Conservation (phyloP, 2,888 invertebrate species). For the Eucera pruinosa region DNA sequence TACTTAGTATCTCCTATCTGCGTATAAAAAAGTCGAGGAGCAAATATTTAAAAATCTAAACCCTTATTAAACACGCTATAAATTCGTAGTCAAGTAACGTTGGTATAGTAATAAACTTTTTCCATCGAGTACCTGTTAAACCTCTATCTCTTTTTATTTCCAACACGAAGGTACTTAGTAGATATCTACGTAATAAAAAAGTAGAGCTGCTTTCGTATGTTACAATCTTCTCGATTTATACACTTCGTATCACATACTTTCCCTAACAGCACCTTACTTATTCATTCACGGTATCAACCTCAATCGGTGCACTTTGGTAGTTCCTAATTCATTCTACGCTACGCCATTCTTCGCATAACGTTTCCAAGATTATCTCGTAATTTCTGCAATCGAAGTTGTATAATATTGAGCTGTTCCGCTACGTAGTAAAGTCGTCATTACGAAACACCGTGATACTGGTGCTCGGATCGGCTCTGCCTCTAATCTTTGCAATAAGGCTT, state of each 20-base stretch:
- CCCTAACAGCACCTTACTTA: neutral
- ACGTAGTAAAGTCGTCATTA: constrained; percentile 14
- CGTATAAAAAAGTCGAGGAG: too few species aligned
- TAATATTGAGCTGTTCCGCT: constrained; percentile 15
- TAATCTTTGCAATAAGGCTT: constrained; percentile 9
- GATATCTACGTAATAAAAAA: too few species aligned
- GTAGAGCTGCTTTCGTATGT: too few species aligned
- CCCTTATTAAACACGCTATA: too few species aligned
- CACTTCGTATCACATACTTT: neutral
- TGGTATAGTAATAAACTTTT: too few species aligned
- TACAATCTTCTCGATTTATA: too few species aligned
- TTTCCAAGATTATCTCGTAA: neutral
- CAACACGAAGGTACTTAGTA: too few species aligned
- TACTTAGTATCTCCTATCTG: too few species aligned
- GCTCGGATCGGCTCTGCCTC: constrained; percentile 1
- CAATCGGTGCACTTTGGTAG: neutral
- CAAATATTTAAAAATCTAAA: too few species aligned
- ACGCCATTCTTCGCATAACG: neutral
- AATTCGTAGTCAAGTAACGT: too few species aligned
- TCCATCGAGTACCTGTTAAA: too few species aligned
- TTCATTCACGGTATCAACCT: neutral
- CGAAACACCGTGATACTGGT: constrained; percentile 36
- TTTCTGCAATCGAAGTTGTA: constrained; percentile 20
- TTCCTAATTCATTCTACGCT: neutral
- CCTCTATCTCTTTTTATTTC: too few species aligned